phyloP scores from a whole-genome alignment of 2,113 vertebrate species.

The Cyrtonyx montezumae region DNA sequence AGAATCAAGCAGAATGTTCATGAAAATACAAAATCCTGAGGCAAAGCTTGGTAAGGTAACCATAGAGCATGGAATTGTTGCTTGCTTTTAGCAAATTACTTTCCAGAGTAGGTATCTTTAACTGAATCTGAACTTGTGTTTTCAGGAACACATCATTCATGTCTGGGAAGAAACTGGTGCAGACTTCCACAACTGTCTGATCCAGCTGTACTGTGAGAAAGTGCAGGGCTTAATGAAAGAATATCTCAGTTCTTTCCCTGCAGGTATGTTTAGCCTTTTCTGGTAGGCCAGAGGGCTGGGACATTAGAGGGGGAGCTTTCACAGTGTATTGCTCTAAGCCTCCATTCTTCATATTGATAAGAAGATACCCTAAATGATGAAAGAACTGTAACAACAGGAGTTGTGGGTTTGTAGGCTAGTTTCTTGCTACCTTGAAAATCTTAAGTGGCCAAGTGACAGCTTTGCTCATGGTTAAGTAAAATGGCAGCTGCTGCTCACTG shows the following conservation, averaged over 20 bases:
- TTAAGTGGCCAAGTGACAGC: neutral
- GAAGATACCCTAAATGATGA: neutral
- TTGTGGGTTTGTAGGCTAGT: neutral
- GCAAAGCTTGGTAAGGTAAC: neutral
- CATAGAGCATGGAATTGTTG: neutral
- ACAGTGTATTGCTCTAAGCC: neutral
- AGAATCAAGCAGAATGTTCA: neutral
- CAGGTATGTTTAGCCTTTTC: constrained; percentile 78
- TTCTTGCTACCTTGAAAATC: neutral
- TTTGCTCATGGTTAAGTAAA: neutral
- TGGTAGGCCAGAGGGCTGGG: neutral
- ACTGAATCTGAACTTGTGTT: neutral
- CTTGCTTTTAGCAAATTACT: neutral
- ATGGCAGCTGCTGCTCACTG: neutral
- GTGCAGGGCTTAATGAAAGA: constrained; percentile 96
- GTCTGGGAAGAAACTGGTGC: constrained; percentile 90
- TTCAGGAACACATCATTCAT: constrained; percentile 90
- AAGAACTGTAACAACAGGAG: neutral
- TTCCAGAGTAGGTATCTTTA: neutral
- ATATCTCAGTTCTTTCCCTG: constrained; percentile 88
- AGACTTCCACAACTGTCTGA: constrained; percentile 94
- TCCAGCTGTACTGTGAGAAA: constrained; percentile 94
- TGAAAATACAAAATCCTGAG: neutral
- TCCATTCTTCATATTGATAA: neutral
- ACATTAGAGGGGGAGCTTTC: neutral